Evolutionary conservation across 2,113 vertebrate genomes (phyloP).

Genomic region (Neolamprologus fasciatus): DNA sequence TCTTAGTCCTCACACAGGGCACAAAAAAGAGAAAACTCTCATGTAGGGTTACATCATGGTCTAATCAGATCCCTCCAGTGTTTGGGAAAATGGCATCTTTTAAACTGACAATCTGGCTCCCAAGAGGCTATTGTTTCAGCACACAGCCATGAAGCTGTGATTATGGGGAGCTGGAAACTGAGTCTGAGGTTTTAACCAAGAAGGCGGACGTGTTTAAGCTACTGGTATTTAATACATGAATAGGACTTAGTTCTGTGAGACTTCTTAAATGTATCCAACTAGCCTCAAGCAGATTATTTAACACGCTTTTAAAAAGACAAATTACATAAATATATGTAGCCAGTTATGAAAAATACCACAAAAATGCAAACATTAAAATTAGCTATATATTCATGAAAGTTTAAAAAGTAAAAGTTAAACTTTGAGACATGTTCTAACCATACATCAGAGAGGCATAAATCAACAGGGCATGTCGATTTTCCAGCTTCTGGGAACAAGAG

Average conservation of each 20-base stretch:
- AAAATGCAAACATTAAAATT: neutral
- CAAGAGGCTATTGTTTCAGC: neutral
- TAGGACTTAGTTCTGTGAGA: neutral
- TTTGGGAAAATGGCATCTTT: constrained; percentile 11
- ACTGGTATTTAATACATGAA: neutral
- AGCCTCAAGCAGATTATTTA: neutral
- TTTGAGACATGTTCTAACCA: neutral
- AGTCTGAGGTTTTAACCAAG: neutral
- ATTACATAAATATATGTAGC: neutral
- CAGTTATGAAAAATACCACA: neutral
- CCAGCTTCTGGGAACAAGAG: neutral
- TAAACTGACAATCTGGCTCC: constrained; percentile 3
- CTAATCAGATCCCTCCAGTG: constrained; percentile 13
- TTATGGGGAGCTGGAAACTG: constrained; percentile 1
- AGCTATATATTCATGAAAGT: neutral
- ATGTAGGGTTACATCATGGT: constrained; percentile 12
- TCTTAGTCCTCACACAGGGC: neutral
- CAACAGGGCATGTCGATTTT: neutral
- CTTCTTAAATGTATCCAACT: neutral
- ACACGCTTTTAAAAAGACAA: neutral
- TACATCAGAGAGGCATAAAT: neutral
- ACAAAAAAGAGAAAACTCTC: neutral
- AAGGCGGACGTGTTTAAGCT: neutral
- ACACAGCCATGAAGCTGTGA: neutral
- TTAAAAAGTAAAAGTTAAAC: neutral